These are phyloP conservation scores for Arion vulgaris DNA, from an alignment of 1,140 invertebrate genomes.

Conservation along the genomic window DNA sequence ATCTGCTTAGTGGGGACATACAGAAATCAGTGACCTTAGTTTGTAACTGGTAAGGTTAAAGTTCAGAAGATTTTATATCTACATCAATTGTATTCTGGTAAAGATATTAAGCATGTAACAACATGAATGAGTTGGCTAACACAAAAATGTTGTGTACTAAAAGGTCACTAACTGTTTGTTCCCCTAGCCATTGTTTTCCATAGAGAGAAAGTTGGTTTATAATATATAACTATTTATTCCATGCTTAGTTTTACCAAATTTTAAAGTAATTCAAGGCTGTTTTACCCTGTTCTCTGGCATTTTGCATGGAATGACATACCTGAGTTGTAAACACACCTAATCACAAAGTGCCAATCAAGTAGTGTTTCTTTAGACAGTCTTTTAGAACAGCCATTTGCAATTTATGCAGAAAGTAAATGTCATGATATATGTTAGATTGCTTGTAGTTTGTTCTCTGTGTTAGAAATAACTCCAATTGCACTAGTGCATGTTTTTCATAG, in stretches of 20 bases:
- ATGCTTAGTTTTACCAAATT: not conserved
- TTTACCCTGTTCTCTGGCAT: slow-evolving; percentile 22
- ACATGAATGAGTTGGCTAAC: not conserved
- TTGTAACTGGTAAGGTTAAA: no score
- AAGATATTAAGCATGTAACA: not conserved
- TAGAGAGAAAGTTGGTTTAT: not conserved
- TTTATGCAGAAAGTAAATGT: not conserved
- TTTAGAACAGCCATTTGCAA: not conserved
- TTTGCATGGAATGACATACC: slow-evolving; percentile 36
- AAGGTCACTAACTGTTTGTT: slow-evolving; percentile 4
- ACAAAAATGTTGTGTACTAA: no score
- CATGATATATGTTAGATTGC: slow-evolving; percentile 17
- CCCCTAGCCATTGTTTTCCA: not conserved
- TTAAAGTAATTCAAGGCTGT: not conserved
- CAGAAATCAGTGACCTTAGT: not conserved
- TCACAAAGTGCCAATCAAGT: not conserved
- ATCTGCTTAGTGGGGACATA: not conserved
- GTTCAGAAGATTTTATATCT: not conserved
- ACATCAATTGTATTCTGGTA: not conserved
- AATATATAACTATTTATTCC: not conserved
- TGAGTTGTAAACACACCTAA: slow-evolving; percentile 30
- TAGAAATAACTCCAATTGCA: not conserved
- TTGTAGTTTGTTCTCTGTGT: slow-evolving; percentile 16
- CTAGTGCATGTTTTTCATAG: not conserved
- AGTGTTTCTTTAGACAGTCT: not conserved